Base-by-base conservation (phyloP, 2,888 invertebrate species). In the Dorcus parallelipipedus region DNA sequence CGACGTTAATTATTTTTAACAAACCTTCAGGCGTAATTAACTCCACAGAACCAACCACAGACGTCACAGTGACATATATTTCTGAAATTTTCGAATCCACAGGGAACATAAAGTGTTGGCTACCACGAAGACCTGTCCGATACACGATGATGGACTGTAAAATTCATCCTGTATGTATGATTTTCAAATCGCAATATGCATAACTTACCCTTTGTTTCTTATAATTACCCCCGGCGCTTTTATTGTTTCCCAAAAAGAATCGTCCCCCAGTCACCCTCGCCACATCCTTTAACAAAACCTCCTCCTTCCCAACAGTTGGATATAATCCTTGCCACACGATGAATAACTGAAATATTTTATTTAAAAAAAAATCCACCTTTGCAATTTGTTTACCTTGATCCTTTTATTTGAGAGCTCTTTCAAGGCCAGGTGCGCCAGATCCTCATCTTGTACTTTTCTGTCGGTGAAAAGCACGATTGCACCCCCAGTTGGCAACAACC, bases 381-480 rank as follows among this genome's bases (percentile, higher is more conserved):
- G 26, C 47, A 42, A 42, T 41, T 51, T 47, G 49, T 54, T 59
- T 68, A 81, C 82, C 67, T 77, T 74, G 62, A 82, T 80, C 64
- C 80, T 72, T 67, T 81, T 82, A 60, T 77, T 76, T 2, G 77
- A 68, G 57, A 80, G 56, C 58, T 76, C 78, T 60, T 78, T 78
- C 10, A 79, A 75, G 14, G 81, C 78, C 65, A 78, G 74, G 58
- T 78, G 77, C 17, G 79, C 78, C 43, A 81, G 70, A 65, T 80
- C 78, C 8, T 78, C 78, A 65, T 86, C 86, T 1, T 79, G 81
- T 38, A 83, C 80, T 17, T 80, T 81, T 39, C 79, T 76, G 57
- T 84, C 84, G 0, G 85, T 84, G 58, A 87, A 80, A 45, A 87
- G 74, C 67, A 88, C 82, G 8, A 88, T 78, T 0, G 84, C 86